phyloP scores from a whole-genome alignment of 2,113 vertebrate genomes.

The Corvus moneduloides region DNA sequence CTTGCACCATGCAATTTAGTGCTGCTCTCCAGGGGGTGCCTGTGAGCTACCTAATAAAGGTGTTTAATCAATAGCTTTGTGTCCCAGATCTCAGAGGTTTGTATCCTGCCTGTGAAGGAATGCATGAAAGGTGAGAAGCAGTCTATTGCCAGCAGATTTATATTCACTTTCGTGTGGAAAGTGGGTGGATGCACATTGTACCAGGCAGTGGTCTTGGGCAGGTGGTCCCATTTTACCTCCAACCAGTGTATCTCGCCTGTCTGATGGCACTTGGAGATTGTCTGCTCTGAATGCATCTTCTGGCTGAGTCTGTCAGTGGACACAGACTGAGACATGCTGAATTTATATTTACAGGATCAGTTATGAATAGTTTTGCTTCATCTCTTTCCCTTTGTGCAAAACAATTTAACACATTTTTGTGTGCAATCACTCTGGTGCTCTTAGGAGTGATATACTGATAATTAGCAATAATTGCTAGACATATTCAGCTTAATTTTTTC shows the following conservation, averaged over 20 bases:
- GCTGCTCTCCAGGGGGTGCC: background rate
- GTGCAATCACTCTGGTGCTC: background rate
- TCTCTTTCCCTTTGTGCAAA: background rate
- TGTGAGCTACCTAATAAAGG: background rate
- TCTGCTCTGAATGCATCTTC: background rate
- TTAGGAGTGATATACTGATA: background rate
- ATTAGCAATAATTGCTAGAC: slow-evolving; percentile 4
- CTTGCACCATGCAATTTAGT: background rate
- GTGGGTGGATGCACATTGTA: background rate
- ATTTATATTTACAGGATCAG: background rate
- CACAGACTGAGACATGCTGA: background rate
- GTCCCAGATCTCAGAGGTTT: background rate
- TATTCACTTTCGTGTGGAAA: background rate
- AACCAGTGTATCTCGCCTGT: background rate
- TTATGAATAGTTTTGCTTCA: background rate
- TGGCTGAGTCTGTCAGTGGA: background rate
- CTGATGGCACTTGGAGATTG: background rate
- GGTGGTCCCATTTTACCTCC: background rate
- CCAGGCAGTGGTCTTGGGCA: background rate
- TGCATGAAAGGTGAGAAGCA: background rate
- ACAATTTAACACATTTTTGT: background rate
- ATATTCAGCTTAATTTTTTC: background rate
- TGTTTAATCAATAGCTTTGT: background rate
- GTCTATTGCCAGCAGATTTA: background rate
- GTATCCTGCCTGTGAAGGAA: background rate